These are phyloP conservation scores for Synodontis membranacea DNA, from an alignment of 2,113 vertebrate species.

Conservation along the genomic window DNA sequence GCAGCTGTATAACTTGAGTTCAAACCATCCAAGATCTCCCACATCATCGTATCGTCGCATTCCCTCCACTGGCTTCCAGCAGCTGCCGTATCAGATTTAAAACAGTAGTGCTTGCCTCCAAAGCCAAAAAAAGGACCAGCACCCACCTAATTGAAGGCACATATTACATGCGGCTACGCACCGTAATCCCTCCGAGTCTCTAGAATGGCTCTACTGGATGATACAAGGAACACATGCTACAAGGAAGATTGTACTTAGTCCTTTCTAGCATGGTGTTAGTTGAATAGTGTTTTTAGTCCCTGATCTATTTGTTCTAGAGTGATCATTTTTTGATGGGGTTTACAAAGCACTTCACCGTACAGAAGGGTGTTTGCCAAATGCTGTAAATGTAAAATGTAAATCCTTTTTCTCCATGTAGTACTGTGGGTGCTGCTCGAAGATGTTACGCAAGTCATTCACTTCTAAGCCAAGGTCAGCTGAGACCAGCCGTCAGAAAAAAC, in stretches of 20 bases:
- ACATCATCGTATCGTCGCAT: neutral
- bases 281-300: neutral
- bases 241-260: neutral
- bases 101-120: neutral
- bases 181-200: neutral
- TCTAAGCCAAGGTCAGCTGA: neutral
- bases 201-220: neutral
- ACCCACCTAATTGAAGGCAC: neutral
- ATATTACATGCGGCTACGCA: neutral
- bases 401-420: neutral
- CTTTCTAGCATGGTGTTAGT: neutral
- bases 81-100: neutral
- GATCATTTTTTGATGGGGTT: neutral
- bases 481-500: neutral
- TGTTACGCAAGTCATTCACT: conserved; percentile 14
- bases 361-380: neutral
- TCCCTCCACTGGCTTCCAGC: neutral
- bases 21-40: neutral
- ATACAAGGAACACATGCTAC: neutral
- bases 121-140: neutral
- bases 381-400: neutral
- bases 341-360: neutral
- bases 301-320: neutral
- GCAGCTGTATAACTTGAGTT: neutral
- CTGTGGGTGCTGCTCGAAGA: neutral